These are phyloP conservation scores for Eleginops maclovinus DNA, from an alignment of 2,113 vertebrate genomes.

Conservation along the genomic window DNA sequence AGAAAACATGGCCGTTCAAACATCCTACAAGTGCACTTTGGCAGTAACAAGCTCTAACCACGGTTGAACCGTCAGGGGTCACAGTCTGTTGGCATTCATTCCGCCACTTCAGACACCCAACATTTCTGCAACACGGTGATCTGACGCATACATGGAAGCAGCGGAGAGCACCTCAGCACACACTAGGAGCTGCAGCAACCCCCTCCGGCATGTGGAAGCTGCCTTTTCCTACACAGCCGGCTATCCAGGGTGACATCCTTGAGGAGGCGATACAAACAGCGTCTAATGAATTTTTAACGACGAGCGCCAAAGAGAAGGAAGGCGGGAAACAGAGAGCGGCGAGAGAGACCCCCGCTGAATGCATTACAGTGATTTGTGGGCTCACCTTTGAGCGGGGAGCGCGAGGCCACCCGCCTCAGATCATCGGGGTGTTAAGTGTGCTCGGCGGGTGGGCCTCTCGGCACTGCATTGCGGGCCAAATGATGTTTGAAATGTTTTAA, in stretches of 20 bases:
- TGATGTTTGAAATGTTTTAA: slow-evolving; percentile 85
- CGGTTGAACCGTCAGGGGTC: slow-evolving; percentile 43
- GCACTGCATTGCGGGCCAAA: slow-evolving; percentile 82
- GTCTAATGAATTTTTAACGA: slow-evolving; percentile 84
- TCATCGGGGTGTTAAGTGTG: slow-evolving; percentile 78
- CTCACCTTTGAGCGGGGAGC: slow-evolving; percentile 77
- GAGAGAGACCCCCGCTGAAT: slow-evolving; percentile 60
- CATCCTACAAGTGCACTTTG: slow-evolving; percentile 25
- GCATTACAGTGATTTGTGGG: slow-evolving; percentile 81
- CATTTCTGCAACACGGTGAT: slow-evolving; percentile 43
- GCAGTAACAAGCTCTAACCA: slow-evolving; percentile 24
- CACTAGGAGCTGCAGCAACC: slow-evolving; percentile 63
- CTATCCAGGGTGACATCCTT: slow-evolving; percentile 77
- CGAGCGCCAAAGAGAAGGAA: slow-evolving; percentile 41
- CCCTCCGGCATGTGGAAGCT: slow-evolving; percentile 65
- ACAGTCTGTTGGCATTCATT: slow-evolving; percentile 36
- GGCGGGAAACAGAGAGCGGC: slow-evolving; percentile 30
- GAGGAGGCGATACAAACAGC: slow-evolving; percentile 76
- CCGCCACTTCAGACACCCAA: slow-evolving; percentile 41
- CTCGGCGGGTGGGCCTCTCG: slow-evolving; percentile 77
- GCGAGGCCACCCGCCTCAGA: slow-evolving; percentile 65
- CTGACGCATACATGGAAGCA: slow-evolving; percentile 55
- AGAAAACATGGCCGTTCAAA: slow-evolving; percentile 17
- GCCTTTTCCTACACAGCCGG: slow-evolving; percentile 61
- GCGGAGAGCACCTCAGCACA: slow-evolving; percentile 45